These are phyloP conservation scores for Ciconia maguari DNA, from an alignment of 2,113 vertebrate genomes.

Conservation along the genomic window DNA sequence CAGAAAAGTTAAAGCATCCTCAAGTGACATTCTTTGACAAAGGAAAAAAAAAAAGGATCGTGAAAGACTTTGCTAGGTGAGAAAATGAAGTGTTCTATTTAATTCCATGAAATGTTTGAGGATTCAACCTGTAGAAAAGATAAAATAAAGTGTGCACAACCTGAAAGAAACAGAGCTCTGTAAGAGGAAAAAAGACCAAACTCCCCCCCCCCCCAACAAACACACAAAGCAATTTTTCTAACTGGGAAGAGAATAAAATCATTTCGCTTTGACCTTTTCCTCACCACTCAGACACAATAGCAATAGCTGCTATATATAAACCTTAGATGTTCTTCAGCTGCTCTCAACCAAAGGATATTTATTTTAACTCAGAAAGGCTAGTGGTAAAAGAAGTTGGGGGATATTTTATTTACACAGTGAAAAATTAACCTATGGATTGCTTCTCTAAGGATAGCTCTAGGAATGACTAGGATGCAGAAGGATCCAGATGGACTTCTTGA, in stretches of 20 bases:
- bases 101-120: background rate
- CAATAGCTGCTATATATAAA: conserved; percentile 21
- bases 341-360: background rate
- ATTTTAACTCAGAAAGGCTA: background rate
- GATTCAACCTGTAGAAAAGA: background rate
- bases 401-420: conserved; percentile 21
- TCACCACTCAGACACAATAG: background rate
- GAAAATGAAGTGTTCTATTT: background rate
- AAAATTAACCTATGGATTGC: conserved; percentile 10
- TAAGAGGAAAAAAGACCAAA: background rate
- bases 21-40: background rate
- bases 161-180: background rate
- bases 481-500: conserved; percentile 60
- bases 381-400: conserved; percentile 2
- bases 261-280: conserved; percentile 5
- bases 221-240: background rate
- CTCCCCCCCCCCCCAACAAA: background rate
- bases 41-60: background rate
- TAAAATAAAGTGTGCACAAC: background rate
- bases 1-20: background rate
- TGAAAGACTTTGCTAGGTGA: background rate
- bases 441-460: conserved; percentile 45
- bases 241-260: background rate
- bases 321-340: background rate
- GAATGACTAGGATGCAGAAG: background rate